These are phyloP conservation scores for Sciaenops ocellatus DNA, from an alignment of 2,797 vertebrate species.

Conservation along the genomic window DNA sequence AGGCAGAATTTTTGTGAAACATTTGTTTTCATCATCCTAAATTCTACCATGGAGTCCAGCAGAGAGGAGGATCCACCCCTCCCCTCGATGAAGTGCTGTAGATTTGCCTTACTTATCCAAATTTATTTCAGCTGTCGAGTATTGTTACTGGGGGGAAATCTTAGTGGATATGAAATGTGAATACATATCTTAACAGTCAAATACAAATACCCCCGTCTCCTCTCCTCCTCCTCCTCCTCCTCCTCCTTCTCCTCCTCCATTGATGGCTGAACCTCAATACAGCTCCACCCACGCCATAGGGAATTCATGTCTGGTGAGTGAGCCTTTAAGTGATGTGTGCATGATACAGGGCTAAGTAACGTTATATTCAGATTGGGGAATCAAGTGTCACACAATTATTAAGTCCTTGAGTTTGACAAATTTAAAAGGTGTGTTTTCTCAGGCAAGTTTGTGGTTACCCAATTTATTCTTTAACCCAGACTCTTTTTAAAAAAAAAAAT, in stretches of 20 bases:
- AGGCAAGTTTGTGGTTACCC: background rate
- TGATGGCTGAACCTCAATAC: background rate
- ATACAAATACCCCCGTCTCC: background rate
- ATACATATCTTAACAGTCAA: background rate
- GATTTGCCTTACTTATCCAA: constrained; percentile 21
- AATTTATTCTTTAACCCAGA: background rate
- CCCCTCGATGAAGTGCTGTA: background rate
- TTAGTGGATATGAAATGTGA: background rate
- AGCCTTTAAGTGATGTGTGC: background rate
- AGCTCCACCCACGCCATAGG: background rate
- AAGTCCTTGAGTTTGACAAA: background rate
- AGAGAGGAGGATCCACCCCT: background rate
- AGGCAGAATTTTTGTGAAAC: constrained; percentile 21
- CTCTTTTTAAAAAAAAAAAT: background rate
- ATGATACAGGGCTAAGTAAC: background rate
- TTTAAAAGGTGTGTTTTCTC: background rate
- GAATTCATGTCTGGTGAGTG: background rate
- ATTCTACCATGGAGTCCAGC: background rate
- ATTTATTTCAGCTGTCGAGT: constrained; percentile 4
- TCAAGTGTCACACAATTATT: background rate
- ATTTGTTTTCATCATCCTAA: constrained; percentile 2
- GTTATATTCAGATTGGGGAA: background rate
- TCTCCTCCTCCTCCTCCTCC: background rate
- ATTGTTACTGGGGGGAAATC: constrained; percentile 7
- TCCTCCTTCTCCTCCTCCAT: background rate